Base-by-base conservation (phyloP, 2,888 invertebrate genomes). In the Apoderus coryli region DNA sequence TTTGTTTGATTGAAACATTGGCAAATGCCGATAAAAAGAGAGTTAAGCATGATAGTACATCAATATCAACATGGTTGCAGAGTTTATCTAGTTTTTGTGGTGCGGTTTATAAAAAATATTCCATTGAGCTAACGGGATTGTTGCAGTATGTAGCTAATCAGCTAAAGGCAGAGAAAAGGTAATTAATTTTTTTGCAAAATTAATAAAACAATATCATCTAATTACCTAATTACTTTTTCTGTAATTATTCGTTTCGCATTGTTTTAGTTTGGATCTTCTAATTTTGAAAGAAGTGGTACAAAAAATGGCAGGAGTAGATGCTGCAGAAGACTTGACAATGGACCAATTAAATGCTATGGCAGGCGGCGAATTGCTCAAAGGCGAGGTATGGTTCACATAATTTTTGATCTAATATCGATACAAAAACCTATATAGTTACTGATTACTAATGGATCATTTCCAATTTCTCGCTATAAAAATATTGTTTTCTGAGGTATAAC, bases 251-350 rank as follows among this genome's bases (percentile, higher is more conserved):
- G 4, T 30, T 31, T 19, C 13, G 39, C 35, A 32, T 43, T 59
- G 11, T 38, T 58, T 38, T 54, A 80, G 85, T 61, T 75, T 78
- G 64, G 93, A 95, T 61, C 66, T 92, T 45, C 63, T 96, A 15
- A 81, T 98, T 42, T 63, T 98, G 32, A 88, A 95, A 56, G 96
- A 98, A 63, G 84, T 99, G 42, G 88, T 99, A 24, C 90, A 93
- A 61, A 96, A 95, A 65, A 98, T 99, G 96, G 89, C 93, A 1
- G 98, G 98, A 2, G 89, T 98, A 32, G 98, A 99, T 61, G 81
- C 93, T 1, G 81, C 82, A 1, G 92, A 93, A 54, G 93, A 93
- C 60, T 80, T 95, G 68, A 98, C 96, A 0, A 69, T 79, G 12
- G 95, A 96, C 49, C 96, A 99, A 53, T 60, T 98, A 31, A 89